These are phyloP conservation scores for Rhineura floridana DNA, from an alignment of 2,113 vertebrate species.

Conservation along the genomic window DNA sequence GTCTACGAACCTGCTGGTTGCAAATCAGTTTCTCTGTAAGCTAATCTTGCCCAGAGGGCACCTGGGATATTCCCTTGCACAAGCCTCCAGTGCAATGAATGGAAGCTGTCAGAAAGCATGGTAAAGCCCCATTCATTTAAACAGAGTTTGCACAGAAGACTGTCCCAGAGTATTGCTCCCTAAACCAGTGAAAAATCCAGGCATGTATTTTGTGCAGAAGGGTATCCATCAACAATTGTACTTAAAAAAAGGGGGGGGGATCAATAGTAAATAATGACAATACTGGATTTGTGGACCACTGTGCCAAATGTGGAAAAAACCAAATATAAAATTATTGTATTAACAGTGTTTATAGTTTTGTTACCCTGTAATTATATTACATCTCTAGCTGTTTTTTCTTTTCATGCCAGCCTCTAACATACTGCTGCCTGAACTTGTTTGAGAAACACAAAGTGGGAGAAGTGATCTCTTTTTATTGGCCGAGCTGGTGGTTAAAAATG, in stretches of 20 bases:
- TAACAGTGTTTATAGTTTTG: conserved; percentile 76
- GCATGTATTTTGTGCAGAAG: not conserved
- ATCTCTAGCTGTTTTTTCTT: conserved; percentile 71
- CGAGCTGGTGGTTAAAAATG: not conserved
- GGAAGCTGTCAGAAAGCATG: not conserved
- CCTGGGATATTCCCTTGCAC: not conserved
- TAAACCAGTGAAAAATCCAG: not conserved
- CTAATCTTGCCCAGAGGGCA: not conserved
- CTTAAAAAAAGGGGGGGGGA: not conserved
- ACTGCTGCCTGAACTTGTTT: conserved; percentile 74
- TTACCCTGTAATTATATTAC: conserved; percentile 77
- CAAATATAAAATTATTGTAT: conserved; percentile 72
- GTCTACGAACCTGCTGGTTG: not conserved
- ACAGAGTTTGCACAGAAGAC: not conserved
- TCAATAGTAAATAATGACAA: conserved; percentile 35
- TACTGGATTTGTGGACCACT: conserved; percentile 41
- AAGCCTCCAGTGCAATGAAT: not conserved
- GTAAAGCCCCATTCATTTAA: not conserved
- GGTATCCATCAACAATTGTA: not conserved
- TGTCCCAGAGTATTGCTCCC: not conserved
- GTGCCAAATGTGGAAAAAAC: conserved; percentile 46
- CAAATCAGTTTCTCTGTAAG: not conserved
- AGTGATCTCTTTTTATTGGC: not conserved
- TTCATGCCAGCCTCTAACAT: conserved; percentile 68
- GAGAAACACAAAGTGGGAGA: not conserved